phyloP scores from a whole-genome alignment of 2,888 invertebrate species.

The Xanthorhoe designata region DNA sequence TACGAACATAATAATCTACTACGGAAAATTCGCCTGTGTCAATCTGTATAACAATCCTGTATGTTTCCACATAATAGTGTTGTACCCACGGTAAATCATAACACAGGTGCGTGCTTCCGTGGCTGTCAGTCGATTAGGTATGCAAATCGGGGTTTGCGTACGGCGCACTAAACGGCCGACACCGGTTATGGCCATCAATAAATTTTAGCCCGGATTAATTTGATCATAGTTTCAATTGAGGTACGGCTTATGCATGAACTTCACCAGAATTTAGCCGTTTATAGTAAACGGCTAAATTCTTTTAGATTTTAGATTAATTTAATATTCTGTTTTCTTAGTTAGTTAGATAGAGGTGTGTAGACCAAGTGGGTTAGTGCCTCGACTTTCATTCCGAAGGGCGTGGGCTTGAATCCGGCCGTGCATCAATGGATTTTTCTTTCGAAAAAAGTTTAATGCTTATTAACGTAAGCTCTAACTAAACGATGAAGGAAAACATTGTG shows the following conservation, averaged over 20 bases:
- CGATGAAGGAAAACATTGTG: too few species aligned
- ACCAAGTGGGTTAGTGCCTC: too few species aligned
- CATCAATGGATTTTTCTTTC: too few species aligned
- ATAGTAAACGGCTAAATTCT: too few species aligned
- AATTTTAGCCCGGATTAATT: constrained; percentile 35
- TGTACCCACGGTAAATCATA: constrained; percentile 69
- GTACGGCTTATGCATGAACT: constrained; percentile 4
- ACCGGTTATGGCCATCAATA: constrained; percentile 32
- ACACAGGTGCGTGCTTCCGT: constrained; percentile 56
- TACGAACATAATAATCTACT: too few species aligned
- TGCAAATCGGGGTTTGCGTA: constrained; percentile 65
- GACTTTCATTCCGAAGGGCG: too few species aligned
- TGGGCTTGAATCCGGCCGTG: too few species aligned
- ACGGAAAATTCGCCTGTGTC: neutral
- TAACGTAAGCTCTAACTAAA: too few species aligned
- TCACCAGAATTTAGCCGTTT: neutral
- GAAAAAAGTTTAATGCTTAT: too few species aligned
- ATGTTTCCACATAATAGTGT: constrained; percentile 42
- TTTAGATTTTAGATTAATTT: too few species aligned
- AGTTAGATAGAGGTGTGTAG: too few species aligned
- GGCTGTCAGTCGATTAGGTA: constrained; percentile 66
- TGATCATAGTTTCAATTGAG: constrained; percentile 25
- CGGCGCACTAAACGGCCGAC: constrained; percentile 62
- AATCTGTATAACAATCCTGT: neutral
- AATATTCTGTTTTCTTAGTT: too few species aligned